Percentiles rank a stretch among this genome's conserved stretches.
phyloP scores from a whole-genome alignment of 2,113 vertebrate species.

The Periophthalmodon schlosseri region DNA sequence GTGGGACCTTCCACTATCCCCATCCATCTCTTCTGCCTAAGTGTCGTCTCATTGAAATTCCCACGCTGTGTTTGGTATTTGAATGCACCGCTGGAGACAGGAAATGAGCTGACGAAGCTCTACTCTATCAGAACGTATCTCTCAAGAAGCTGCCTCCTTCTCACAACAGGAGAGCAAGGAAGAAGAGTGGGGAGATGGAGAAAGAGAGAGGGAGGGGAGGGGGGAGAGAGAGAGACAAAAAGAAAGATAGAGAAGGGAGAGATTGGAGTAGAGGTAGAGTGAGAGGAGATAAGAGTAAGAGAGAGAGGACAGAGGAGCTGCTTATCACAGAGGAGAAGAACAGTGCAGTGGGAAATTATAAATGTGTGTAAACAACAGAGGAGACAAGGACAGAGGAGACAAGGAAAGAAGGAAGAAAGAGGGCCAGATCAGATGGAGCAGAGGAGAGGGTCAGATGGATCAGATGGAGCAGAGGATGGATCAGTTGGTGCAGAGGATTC shows the following conservation, averaged over 20 bases:
- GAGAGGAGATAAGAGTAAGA: neutral
- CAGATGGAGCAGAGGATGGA: neutral
- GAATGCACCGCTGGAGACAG: slow-evolving; percentile 1
- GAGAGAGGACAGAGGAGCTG: neutral
- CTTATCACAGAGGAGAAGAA: neutral
- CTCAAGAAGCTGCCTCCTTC: neutral
- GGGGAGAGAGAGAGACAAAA: neutral
- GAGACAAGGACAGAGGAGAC: neutral
- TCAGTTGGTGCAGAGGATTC: slow-evolving; percentile 8
- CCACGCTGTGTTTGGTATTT: slow-evolving; percentile 6
- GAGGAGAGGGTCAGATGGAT: neutral
- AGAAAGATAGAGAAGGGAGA: neutral
- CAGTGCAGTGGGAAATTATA: neutral
- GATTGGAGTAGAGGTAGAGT: neutral
- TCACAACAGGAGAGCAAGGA: neutral
- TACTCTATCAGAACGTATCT: neutral
- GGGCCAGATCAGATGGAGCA: neutral
- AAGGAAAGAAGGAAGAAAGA: neutral
- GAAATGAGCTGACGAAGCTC: slow-evolving; percentile 2
- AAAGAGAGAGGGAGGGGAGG: neutral
- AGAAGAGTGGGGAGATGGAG: neutral
- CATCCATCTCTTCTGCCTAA: neutral
- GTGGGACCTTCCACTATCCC: neutral
- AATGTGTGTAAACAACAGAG: neutral
- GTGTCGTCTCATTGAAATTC: slow-evolving; percentile 5